Percentiles rank a stretch among this genome's conserved stretches.
These are phyloP conservation scores for Megamerina dolium DNA, from an alignment of 2,888 invertebrate species.

Conservation along the genomic window DNA sequence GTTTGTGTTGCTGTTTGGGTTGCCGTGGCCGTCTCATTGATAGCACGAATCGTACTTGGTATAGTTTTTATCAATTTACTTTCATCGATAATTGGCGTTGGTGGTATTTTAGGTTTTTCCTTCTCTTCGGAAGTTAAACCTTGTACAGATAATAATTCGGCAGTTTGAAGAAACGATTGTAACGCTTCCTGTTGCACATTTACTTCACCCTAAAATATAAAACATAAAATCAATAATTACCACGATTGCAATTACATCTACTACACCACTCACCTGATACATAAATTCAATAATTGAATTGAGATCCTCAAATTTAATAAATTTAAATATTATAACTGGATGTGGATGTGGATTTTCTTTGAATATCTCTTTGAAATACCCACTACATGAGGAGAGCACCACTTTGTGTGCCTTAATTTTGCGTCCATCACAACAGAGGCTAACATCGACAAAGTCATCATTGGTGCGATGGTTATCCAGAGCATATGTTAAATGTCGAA, in stretches of 20 bases:
- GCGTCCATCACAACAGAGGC: slow-evolving; percentile 77
- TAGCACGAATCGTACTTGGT: slow-evolving; percentile 46
- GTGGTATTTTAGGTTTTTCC: slow-evolving; percentile 44
- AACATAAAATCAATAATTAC: background rate
- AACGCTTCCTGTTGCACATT: slow-evolving; percentile 74
- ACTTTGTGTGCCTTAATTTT: slow-evolving; percentile 80
- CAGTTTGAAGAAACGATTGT: slow-evolving; percentile 71
- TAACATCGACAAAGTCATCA: slow-evolving; percentile 76
- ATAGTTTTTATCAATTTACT: slow-evolving; percentile 47
- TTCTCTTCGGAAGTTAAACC: slow-evolving; percentile 59
- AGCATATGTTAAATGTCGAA: slow-evolving; percentile 71
- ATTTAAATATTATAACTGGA: slow-evolving; percentile 74
- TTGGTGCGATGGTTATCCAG: slow-evolving; percentile 66
- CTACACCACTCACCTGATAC: slow-evolving; percentile 58
- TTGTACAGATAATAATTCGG: slow-evolving; percentile 70
- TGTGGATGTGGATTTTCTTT: slow-evolving; percentile 75
- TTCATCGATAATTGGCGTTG: slow-evolving; percentile 37
- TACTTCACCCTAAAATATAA: slow-evolving; percentile 59
- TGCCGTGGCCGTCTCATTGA: slow-evolving; percentile 33
- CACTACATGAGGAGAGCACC: slow-evolving; percentile 77
- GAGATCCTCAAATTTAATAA: slow-evolving; percentile 71
- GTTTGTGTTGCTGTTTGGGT: slow-evolving; percentile 38
- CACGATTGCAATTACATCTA: too few relatives aligned
- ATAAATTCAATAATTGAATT: slow-evolving; percentile 74
- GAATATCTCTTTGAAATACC: slow-evolving; percentile 67